Evolutionary conservation across 2,888 invertebrate genomes (phyloP).

Genomic region (Caenorhabditis afra): DNA sequence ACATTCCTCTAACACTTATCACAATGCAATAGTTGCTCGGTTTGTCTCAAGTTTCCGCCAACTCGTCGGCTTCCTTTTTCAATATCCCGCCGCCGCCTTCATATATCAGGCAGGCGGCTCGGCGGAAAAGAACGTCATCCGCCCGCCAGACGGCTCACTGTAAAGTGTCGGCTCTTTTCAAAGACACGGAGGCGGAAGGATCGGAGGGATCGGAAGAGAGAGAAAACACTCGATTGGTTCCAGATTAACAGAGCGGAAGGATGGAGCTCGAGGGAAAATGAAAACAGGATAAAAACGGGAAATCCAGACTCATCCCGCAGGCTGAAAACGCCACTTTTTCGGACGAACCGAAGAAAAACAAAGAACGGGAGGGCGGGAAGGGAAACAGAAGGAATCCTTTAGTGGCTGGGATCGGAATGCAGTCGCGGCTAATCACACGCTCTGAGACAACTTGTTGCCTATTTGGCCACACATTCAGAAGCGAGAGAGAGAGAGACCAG

Average conservation of each 20-base stretch:
- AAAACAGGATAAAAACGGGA: too few species aligned
- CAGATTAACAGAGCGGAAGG: too few species aligned
- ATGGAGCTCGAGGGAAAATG: too few species aligned
- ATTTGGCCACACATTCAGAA: constrained; percentile 12
- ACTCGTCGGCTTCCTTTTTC: too few species aligned
- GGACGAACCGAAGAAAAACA: constrained; percentile 8
- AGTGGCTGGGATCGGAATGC: constrained; percentile 49
- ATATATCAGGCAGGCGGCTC: constrained; percentile 42
- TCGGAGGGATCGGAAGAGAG: constrained; percentile 12
- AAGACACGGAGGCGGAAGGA: constrained; percentile 6
- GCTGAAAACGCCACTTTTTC: too few species aligned
- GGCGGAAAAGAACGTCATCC: constrained; percentile 27
- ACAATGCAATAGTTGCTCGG: too few species aligned
- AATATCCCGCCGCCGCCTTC: neutral
- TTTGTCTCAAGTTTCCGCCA: too few species aligned
- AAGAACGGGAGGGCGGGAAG: constrained; percentile 12
- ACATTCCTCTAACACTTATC: too few species aligned
- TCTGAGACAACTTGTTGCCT: constrained; percentile 29
- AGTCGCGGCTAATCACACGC: constrained; percentile 35
- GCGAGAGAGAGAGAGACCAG: constrained; percentile 27
- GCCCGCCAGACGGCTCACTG: constrained; percentile 12
- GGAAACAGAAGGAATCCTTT: too few species aligned
- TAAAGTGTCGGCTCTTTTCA: constrained; percentile 5
- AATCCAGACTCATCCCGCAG: too few species aligned
- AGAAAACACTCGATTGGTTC: neutral